Evolutionary conservation across 2,888 invertebrate genomes (phyloP).

Genomic region (Monochamus alternatus): DNA sequence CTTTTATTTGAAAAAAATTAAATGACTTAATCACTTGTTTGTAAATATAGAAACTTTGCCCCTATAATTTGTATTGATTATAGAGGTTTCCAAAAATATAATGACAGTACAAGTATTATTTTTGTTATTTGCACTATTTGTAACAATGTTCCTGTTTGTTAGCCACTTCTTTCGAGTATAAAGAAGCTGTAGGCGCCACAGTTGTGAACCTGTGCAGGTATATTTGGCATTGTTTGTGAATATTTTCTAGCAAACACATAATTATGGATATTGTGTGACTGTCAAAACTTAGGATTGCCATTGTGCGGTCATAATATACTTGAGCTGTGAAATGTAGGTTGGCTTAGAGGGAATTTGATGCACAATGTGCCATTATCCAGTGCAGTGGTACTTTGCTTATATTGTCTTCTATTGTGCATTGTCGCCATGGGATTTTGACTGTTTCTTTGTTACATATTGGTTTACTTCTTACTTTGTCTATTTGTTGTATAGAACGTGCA

Average conservation of each 20-base stretch:
- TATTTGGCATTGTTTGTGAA: conserved; percentile 63
- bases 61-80: conserved; percentile 36
- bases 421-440: conserved; percentile 62
- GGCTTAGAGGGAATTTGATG: conserved; percentile 54
- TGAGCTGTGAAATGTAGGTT: conserved; percentile 60
- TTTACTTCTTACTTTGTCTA: conserved; percentile 60
- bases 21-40: conserved; percentile 19
- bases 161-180: conserved; percentile 37
- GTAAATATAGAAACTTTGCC: conserved; percentile 11
- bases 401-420: conserved; percentile 51
- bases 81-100: conserved; percentile 10
- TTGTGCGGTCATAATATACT: conserved; percentile 58
- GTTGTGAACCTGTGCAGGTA: conserved; percentile 60
- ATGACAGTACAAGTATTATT: conserved; percentile 36
- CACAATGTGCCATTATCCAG: conserved; percentile 47
- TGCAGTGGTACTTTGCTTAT: conserved; percentile 44
- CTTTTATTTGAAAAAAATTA: not conserved
- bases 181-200: conserved; percentile 56
- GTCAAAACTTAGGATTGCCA: conserved; percentile 70
- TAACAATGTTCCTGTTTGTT: conserved; percentile 47
- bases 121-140: conserved; percentile 50
- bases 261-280: conserved; percentile 69
- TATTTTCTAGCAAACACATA: conserved; percentile 68
- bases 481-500: conserved; percentile 54
- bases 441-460: conserved; percentile 62